Evolutionary conservation across 2,888 invertebrate species (phyloP), one percentile per base, ranked within the genome.

Genomic region (Unio delphinus): DNA sequence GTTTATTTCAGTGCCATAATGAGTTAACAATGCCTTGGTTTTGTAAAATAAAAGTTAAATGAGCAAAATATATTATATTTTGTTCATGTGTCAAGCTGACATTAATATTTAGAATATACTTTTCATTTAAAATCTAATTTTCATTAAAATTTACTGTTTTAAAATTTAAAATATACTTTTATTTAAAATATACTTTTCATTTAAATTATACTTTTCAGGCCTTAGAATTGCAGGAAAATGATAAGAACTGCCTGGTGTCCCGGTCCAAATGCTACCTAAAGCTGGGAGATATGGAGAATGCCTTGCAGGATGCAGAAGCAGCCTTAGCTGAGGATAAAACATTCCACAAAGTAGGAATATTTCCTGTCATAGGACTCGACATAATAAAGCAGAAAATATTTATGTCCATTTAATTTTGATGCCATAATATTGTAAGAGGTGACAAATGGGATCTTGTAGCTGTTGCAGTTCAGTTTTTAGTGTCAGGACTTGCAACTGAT

Each of bases 241-340:
- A 97, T 85, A 95, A 95, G 85, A 94, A 95, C 80, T 96, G 96
- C 0, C 92, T 97, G 78, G 95, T 97, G 15, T 94, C 96, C 0
- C 93, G 97, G 67, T 96, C 97, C 89, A 95, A 95, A 89, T 98
- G 98, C 89, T 94, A 95, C 88, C 92, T 97, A 30, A 92, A 96
- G 1, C 91, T 97, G n/a, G 97, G 97, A 0, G 95, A 97, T 86
- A 94, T 96, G 5, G 93, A 93, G 26, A 93, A 94, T 80, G 97
- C 97, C 0, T 91, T 97, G 11, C 91, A 92, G 67, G 96, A 98
- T 87, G 96, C 97, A 0, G 96, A 98, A 88, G 92, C 93, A 0
- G 96, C 96, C 0, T 91, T 98, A 5, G 92, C 80, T 54, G 87
- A 86, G 30, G 90, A 91, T 72, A 84, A 85, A 68, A 83, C 86